Evolutionary conservation across 1,140 invertebrate species (phyloP), one percentile per base, ranked within the genome.

Genomic region (Panagrolaimus sp.): DNA sequence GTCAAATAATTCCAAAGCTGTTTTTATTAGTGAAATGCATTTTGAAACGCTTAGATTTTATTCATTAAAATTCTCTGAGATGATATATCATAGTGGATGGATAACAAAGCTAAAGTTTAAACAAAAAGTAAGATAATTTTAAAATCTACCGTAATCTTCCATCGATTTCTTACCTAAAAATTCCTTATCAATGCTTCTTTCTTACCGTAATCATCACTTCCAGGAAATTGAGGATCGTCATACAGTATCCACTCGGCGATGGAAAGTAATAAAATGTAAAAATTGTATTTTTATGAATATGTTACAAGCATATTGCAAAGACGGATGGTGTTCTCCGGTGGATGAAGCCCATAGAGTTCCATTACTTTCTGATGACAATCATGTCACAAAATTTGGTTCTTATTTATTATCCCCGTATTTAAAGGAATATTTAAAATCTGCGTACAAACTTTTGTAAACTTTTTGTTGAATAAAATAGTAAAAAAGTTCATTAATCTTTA

Each of bases 341-440:
- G 52, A 58, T 58, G 17, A 26, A 21, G 17, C 52, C 14, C 52
- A 58, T 26, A n/a, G 10, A 26, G 52, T 58, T 10, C 52, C 52
- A n/a, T n/a, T 58, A 12, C 28, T 58, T 58, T 58, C 21, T 10
- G 52, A 58, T 26, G 52, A 58, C 14, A 58, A 58, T 26, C 52
- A 58, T 24, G 15, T 21, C 14, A 58, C 21, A 26, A 8, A 26
- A 12, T 58, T 58, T 21, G 52, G 52, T n/a, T 58, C 52, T 4
- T 12, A 58, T 58, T 58, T 58, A 28, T 26, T 58, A 28, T 3
- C 52, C 14, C 52, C 52, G 17, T 58, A 26, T 21, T 58, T 21
- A 10, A 14, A 28, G 8, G n/a, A 21, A 3, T 58, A 58, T 17
- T 58, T 58, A 1, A 21, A 58, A 58, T 4, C 32, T 7, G 7